Conservation (phyloP, 2,797 vertebrate species). For the Zenarchopterus dispar region DNA sequence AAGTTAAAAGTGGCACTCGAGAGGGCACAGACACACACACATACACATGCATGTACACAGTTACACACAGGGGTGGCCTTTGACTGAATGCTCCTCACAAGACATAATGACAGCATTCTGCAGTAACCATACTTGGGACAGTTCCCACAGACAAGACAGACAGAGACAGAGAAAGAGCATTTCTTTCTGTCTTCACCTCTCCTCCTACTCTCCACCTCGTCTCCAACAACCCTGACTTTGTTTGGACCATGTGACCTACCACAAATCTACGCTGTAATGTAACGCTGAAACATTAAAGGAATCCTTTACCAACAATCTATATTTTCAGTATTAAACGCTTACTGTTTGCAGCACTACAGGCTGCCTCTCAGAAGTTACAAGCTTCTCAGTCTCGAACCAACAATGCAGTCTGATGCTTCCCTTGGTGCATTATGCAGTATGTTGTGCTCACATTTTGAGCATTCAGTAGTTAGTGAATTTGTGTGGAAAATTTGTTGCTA, state of each 20-base stretch:
- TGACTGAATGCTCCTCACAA: conserved; percentile 66
- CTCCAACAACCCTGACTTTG: conserved; percentile 75
- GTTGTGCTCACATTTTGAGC: no score
- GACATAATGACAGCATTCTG: conserved; percentile 85
- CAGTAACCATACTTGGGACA: conserved; percentile 66
- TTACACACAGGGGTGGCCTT: conserved; percentile 70
- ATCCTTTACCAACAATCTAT: neutral
- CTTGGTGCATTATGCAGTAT: no score
- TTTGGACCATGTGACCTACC: conserved; percentile 58
- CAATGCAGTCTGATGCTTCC: neutral
- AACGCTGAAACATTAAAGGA: conserved; percentile 10
- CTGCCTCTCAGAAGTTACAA: neutral
- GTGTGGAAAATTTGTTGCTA: no score
- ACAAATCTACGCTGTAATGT: conserved; percentile 36
- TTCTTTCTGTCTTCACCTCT: conserved; percentile 76
- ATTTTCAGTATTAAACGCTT: neutral
- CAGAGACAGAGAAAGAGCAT: conserved; percentile 65
- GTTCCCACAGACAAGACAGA: conserved; percentile 83
- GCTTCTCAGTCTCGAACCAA: neutral
- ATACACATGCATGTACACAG: conserved; percentile 47
- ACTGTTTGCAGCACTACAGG: neutral
- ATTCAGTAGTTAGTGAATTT: no score
- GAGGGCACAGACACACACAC: conserved; percentile 30
- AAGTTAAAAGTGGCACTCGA: conserved; percentile 50
- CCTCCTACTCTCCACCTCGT: conserved; percentile 70